These are phyloP conservation scores for Rhynchonema sp. DNA, from an alignment of 2,888 invertebrate species.

Conservation along the genomic window DNA sequence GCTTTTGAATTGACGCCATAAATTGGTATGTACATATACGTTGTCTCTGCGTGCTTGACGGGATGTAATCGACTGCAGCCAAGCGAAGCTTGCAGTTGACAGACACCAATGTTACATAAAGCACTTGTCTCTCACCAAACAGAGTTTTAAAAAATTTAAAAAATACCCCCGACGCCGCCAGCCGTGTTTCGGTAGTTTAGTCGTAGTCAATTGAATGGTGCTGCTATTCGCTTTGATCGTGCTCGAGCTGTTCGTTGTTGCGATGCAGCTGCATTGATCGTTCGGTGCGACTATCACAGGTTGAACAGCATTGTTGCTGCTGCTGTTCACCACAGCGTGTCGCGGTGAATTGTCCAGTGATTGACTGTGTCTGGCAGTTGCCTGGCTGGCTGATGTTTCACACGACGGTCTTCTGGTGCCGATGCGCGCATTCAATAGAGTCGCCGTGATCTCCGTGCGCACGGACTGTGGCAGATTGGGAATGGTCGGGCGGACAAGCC, in stretches of 20 bases:
- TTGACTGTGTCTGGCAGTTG: background rate
- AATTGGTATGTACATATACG: too few relatives aligned
- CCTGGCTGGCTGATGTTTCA: too few relatives aligned
- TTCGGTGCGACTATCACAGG: background rate
- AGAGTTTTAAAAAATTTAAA: too few relatives aligned
- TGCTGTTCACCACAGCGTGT: background rate
- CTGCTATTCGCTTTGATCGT: background rate
- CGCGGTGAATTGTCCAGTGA: background rate
- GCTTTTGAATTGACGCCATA: too few relatives aligned
- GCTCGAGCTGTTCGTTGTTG: background rate
- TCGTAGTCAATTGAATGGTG: background rate
- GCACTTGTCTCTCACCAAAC: too few relatives aligned
- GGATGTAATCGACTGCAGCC: too few relatives aligned
- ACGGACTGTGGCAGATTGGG: constrained; percentile 7
- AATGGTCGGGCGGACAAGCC: background rate
- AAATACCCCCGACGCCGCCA: constrained; percentile 1
- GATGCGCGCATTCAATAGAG: constrained; percentile 3
- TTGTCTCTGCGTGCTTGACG: too few relatives aligned
- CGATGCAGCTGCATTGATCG: too few relatives aligned
- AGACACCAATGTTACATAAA: too few relatives aligned
- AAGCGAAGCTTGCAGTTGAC: too few relatives aligned
- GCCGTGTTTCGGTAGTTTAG: background rate
- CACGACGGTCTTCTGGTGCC: too few relatives aligned
- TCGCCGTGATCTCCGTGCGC: constrained; percentile 9
- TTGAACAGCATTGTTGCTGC: background rate